Percentiles rank a stretch among this genome's conserved stretches.
Conservation (phyloP, 2,113 vertebrate species). For the Perognathus longimembris region DNA sequence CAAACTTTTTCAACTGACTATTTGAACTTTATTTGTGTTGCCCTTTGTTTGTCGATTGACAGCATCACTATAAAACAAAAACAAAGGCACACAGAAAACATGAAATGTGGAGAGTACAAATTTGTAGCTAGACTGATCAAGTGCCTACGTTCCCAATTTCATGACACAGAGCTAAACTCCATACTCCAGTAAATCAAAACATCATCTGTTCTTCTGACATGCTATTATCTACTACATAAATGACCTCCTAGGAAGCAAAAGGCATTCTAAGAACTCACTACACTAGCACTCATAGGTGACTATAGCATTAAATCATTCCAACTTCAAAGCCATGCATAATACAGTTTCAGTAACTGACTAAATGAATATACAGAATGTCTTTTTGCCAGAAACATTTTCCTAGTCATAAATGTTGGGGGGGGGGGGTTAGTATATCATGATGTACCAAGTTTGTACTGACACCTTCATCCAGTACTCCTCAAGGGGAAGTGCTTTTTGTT, state of each 20-base stretch:
- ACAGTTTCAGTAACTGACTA: conserved; percentile 26
- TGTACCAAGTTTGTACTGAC: neutral
- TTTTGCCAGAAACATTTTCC: conserved; percentile 23
- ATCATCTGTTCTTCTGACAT: neutral
- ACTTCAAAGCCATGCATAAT: conserved; percentile 52
- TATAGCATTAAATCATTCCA: conserved; percentile 27
- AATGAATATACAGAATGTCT: conserved; percentile 14
- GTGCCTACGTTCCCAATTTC: neutral
- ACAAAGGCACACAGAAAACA: neutral
- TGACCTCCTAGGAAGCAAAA: neutral
- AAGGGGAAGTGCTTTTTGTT: conserved; percentile 2
- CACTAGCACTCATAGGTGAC: neutral
- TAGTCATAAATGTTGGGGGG: conserved; percentile 8
- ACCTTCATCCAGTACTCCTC: neutral
- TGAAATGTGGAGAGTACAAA: neutral
- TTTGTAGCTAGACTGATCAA: neutral
- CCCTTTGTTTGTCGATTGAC: neutral
- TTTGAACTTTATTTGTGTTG: conserved; percentile 31
- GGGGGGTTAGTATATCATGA: conserved; percentile 7
- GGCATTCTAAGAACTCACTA: neutral
- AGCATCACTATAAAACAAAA: neutral
- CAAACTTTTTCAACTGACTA: conserved; percentile 18
- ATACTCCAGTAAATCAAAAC: neutral
- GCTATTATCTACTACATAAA: neutral
- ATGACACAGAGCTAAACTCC: neutral